Percentiles rank a stretch among this genome's conserved stretches.
phyloP scores from a whole-genome alignment of 2,797 vertebrate genomes.

The Heterohyrax brucei region DNA sequence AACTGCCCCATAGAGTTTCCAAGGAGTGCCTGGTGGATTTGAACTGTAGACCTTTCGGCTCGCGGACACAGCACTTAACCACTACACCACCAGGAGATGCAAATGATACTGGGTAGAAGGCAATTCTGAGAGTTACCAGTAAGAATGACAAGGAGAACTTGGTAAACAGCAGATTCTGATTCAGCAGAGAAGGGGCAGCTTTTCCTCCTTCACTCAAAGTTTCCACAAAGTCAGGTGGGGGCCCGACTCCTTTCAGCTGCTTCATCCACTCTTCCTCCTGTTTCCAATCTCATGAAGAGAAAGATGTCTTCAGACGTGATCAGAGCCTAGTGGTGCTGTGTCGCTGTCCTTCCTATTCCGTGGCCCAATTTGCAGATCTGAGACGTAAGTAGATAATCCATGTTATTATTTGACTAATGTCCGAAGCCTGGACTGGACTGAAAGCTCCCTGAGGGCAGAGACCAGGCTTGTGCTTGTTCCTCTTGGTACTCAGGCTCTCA shows the following conservation, averaged over 20 bases:
- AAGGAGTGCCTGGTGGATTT: no score
- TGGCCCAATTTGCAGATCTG: conserved; percentile 22
- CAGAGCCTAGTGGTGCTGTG: background rate
- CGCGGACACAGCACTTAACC: no score
- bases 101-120: no score
- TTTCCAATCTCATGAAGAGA: conserved; percentile 5
- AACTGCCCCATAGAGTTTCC: no score
- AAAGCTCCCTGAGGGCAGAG: background rate
- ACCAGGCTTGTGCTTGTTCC: no score
- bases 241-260: background rate
- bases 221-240: background rate
- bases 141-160: no score
- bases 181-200: background rate
- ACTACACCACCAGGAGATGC: no score
- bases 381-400: background rate
- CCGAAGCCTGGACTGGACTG: background rate
- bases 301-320: conserved; percentile 16
- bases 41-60: no score
- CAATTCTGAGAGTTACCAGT: no score
- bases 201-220: conserved; percentile 40
- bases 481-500: no score
- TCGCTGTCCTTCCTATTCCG: conserved; percentile 33
- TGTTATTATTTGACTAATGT: background rate
- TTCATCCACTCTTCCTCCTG: background rate
- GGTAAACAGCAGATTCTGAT: no score